phyloP scores from a whole-genome alignment of 2,797 vertebrate species.

The Paguma larvata region DNA sequence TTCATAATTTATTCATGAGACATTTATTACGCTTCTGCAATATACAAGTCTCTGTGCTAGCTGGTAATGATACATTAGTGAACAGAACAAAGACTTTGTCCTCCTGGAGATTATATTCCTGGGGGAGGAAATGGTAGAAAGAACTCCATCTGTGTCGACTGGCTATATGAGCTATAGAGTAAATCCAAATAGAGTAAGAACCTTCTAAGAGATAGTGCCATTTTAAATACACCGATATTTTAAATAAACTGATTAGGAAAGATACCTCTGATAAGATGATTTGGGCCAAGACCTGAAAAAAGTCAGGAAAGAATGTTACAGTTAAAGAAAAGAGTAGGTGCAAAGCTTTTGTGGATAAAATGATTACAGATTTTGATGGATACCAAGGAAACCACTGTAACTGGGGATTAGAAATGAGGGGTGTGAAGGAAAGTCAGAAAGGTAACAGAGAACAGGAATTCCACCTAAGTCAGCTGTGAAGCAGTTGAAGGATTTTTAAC shows the following conservation, averaged over 20 bases:
- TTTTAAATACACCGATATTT: neutral
- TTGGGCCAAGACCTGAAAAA: neutral
- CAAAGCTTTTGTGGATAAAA: neutral
- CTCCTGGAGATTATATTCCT: neutral
- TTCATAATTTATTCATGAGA: neutral
- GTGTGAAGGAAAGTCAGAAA: neutral
- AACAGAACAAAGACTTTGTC: neutral
- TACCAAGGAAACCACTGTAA: neutral
- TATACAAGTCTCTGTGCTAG: neutral
- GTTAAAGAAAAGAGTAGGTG: neutral
- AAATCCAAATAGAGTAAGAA: neutral
- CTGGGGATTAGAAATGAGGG: neutral
- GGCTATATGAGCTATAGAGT: no score
- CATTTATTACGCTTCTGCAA: neutral
- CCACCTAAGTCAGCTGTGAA: neutral
- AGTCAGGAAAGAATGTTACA: neutral
- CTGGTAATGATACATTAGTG: neutral
- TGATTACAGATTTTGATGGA: neutral
- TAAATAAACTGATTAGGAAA: neutral
- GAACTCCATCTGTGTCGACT: neutral
- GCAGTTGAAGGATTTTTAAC: neutral
- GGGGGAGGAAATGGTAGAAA: neutral
- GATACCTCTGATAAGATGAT: neutral
- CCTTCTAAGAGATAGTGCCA: neutral
- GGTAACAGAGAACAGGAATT: neutral